These are phyloP conservation scores for Notodonta dromedarius DNA, from an alignment of 2,888 invertebrate species.

Conservation along the genomic window DNA sequence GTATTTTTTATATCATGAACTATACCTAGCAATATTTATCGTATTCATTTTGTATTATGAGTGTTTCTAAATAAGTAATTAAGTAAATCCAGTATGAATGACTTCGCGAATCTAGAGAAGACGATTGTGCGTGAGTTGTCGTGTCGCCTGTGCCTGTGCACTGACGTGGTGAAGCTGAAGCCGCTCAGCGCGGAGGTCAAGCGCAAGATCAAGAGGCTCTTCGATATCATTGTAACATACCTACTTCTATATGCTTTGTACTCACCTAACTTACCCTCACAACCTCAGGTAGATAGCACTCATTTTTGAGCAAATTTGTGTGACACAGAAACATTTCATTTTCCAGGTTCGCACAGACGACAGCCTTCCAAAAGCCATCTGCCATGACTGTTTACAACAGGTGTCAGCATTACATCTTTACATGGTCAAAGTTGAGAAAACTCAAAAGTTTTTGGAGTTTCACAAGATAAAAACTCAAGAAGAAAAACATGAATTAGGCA, in stretches of 20 bases:
- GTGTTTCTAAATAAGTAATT: conserved; percentile 25
- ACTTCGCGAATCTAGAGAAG: conserved; percentile 73
- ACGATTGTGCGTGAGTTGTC: conserved; percentile 77
- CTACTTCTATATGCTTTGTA: neutral
- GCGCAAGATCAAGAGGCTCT: conserved; percentile 72
- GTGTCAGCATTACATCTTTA: conserved; percentile 69
- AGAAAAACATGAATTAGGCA: conserved; percentile 47
- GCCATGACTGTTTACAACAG: conserved; percentile 78
- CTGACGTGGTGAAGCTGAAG: conserved; percentile 75
- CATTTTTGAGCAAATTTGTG: neutral
- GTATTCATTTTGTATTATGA: conserved; percentile 20
- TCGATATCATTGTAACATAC: conserved; percentile 66
- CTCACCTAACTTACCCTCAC: neutral
- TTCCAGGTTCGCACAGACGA: conserved; percentile 71
- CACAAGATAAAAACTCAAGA: conserved; percentile 63
- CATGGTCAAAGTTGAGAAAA: conserved; percentile 74
- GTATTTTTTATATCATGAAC: conserved; percentile 49
- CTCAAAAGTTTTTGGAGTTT: conserved; percentile 76
- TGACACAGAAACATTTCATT: conserved; percentile 7
- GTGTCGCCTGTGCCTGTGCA: conserved; percentile 75
- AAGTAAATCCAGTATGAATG: conserved; percentile 63
- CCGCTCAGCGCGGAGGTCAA: conserved; percentile 74
- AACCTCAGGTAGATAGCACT: neutral
- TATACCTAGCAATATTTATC: conserved; percentile 8
- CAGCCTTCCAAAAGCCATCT: conserved; percentile 77